Base-by-base conservation (phyloP, 1,140 invertebrate genomes). In the Oreohelix idahoensis region DNA sequence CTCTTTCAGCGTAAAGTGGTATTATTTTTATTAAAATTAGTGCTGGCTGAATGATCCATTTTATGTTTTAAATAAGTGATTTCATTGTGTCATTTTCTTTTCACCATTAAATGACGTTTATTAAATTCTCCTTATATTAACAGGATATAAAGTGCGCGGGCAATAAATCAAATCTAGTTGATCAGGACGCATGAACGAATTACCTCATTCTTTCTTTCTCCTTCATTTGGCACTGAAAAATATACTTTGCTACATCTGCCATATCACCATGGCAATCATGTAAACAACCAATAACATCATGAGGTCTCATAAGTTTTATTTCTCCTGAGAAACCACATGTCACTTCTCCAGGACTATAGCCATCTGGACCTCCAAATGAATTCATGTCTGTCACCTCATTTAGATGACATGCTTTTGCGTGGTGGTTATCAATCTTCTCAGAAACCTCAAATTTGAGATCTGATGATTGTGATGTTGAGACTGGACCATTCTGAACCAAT, bases 211-310 rank as follows among this genome's bases (percentile, higher is more conserved):
- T 20, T 29, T 39, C 38, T 11, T 49, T 74, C 1, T 39, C 71
- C 39, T 74, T 74, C 38, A 74, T 39, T 74, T 74, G 71, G n/a
- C 39, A 17, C 71, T 49, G 36, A 20, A 74, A 74, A 26, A 74
- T 74, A n/a, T 39, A 11, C 71, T 39, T n/a, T 10, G 42, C 71
- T 26, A 26, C 32, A 42, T 49, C 42, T 39, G 36, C 38, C 2
- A 74, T 15, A 29, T 74, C 71, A 74, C 38, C 42, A 39, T 74
- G 17, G 42, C 38, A 39, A n/a, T 42, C 38, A 74, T 42, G 71
- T 26, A 42, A 49, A 42, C 4, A 1, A 39, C 8, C 5, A n/a
- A 42, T 26, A 42, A 49, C 11, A 26, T 42, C 38, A 29, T 39
- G n/a, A 35, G 39, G 71, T 49, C 39, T 39, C 36, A 26, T 29